These are phyloP conservation scores for Anolis carolinensis DNA, from an alignment of 2,113 vertebrate species.

Conservation along the genomic window DNA sequence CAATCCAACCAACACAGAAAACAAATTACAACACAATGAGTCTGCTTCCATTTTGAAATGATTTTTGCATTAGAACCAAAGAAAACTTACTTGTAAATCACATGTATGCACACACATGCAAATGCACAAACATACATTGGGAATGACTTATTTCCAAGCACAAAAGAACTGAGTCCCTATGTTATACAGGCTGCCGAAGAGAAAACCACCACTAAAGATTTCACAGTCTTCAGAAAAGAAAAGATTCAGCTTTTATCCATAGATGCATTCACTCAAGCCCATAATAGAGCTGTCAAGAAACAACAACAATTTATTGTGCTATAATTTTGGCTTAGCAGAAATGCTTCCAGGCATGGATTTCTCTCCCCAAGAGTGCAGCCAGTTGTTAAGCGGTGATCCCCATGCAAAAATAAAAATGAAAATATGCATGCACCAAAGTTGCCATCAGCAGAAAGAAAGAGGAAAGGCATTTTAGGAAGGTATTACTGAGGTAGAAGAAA, in stretches of 20 bases:
- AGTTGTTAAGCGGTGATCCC: background rate
- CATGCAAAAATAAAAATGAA: slow-evolving; percentile 49
- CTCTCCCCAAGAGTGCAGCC: slow-evolving; percentile 29
- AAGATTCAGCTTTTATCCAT: background rate
- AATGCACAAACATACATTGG: background rate
- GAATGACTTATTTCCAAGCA: too few relatives aligned
- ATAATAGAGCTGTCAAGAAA: background rate
- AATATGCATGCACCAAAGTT: slow-evolving; percentile 68
- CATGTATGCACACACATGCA: background rate
- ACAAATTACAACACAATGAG: background rate
- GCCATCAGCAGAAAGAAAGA: slow-evolving; percentile 27
- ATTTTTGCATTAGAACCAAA: background rate
- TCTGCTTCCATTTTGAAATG: background rate
- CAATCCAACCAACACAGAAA: background rate
- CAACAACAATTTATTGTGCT: slow-evolving; percentile 2
- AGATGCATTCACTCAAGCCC: slow-evolving; percentile 30
- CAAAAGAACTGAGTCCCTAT: background rate
- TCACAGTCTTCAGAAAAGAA: background rate
- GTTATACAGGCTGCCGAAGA: background rate
- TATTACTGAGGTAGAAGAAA: slow-evolving; percentile 23
- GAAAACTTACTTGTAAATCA: background rate
- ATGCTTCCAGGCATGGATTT: slow-evolving; percentile 64
- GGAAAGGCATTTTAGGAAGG: slow-evolving; percentile 17
- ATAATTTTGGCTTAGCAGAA: slow-evolving; percentile 32
- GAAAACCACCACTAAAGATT: background rate